These are phyloP conservation scores for Harpagoxenus sublaevis DNA, from an alignment of 2,888 invertebrate species.

Conservation along the genomic window DNA sequence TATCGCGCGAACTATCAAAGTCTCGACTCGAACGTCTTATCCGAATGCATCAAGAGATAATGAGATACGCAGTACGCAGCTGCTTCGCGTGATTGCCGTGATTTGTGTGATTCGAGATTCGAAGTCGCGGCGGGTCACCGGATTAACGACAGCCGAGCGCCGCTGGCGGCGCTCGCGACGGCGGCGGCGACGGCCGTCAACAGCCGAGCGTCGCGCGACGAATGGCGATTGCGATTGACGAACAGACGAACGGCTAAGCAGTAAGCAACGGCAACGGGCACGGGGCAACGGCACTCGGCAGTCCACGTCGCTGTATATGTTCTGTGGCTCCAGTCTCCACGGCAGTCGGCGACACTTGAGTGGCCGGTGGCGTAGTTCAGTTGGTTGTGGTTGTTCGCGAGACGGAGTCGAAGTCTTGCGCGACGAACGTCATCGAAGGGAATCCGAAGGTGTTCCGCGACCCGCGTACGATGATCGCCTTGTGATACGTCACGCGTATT, in stretches of 20 bases:
- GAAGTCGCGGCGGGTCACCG: not conserved
- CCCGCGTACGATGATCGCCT: not conserved
- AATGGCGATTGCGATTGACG: not conserved
- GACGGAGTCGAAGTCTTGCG: not conserved
- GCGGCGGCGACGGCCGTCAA: not conserved
- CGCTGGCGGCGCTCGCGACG: not conserved
- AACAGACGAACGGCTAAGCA: not conserved
- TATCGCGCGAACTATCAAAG: not conserved
- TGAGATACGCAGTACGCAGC: not conserved
- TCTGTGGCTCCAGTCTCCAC: no score
- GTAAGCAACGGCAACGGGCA: no score
- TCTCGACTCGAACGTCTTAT: not conserved
- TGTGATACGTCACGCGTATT: not conserved
- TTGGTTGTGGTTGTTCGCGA: not conserved
- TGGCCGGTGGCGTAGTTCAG: no score
- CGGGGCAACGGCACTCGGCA: no score
- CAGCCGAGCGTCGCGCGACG: constrained; percentile 38
- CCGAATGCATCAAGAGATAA: not conserved
- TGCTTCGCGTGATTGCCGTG: not conserved
- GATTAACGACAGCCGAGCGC: not conserved
- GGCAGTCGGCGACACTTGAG: no score
- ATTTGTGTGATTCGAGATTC: not conserved
- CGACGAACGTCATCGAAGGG: not conserved
- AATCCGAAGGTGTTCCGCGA: no score
- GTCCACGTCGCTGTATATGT: no score